Conservation (phyloP, 1,140 invertebrate genomes). For the Trachymyrmex cornetzi region DNA sequence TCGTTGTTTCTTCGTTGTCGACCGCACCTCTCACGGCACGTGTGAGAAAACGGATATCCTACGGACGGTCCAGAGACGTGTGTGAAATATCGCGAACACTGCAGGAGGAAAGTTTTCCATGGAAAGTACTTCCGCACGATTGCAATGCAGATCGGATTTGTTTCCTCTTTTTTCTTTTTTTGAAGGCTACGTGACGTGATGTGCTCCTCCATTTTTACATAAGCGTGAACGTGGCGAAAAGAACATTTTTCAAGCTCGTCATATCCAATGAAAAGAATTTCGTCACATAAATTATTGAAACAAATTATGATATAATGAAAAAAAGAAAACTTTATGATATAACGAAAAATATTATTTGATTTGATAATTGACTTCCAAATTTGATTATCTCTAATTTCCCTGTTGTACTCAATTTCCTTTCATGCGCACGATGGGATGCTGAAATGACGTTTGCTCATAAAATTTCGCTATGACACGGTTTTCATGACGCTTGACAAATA, state of each 20-base stretch:
- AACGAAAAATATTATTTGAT: not conserved
- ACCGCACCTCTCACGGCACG: not conserved
- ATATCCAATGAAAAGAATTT: no score
- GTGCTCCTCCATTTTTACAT: not conserved
- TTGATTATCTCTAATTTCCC: not conserved
- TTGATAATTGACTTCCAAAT: not conserved
- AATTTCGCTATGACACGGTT: not conserved
- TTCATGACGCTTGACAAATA: slow-evolving; percentile 11
- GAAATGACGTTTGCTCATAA: not conserved
- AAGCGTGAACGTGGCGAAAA: not conserved
- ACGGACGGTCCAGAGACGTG: slow-evolving; percentile 11
- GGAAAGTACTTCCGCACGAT: slow-evolving; percentile 37
- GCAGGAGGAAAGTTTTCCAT: slow-evolving; percentile 27
- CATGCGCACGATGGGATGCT: not conserved
- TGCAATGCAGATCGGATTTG: not conserved
- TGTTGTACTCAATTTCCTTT: not conserved
- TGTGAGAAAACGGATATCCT: slow-evolving; percentile 61
- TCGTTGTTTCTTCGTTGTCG: slow-evolving; percentile 29
- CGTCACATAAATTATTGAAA: not conserved
- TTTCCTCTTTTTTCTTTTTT: not conserved
- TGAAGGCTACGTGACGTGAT: not conserved
- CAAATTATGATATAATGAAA: not conserved
- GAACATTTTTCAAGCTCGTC: no score
- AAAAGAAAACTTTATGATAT: no score
- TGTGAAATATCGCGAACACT: slow-evolving; percentile 25